A percentile compares a stretch with the other conserved stretches of the same genome.
Conservation (phyloP, 2,888 invertebrate species). For the Darwinula stevensoni region DNA sequence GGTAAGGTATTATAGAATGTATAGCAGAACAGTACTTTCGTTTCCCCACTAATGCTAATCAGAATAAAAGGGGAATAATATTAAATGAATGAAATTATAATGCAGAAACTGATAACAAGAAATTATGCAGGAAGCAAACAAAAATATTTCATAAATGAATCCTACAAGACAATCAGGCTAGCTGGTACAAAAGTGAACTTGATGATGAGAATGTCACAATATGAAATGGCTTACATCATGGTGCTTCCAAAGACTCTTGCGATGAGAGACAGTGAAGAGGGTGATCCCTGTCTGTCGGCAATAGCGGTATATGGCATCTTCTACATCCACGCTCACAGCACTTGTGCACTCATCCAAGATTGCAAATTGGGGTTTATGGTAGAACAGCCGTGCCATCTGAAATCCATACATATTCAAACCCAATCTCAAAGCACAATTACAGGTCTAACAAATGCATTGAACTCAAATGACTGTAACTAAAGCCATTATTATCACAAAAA, state of each 20-base stretch:
- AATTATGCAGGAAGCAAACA: too few relatives aligned
- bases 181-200: constrained; percentile 1
- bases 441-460: neutral
- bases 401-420: constrained; percentile 7
- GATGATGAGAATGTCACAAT: neutral
- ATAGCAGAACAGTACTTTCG: too few relatives aligned
- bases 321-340: constrained; percentile 93
- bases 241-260: constrained; percentile 87
- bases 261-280: constrained; percentile 85
- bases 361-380: constrained; percentile 92
- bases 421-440: constrained; percentile 2
- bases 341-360: constrained; percentile 97
- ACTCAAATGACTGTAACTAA: neutral
- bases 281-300: constrained; percentile 62
- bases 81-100: too few relatives aligned
- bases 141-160: too few relatives aligned
- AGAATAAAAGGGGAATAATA: too few relatives aligned
- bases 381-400: constrained; percentile 82
- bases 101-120: too few relatives aligned
- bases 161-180: too few relatives aligned
- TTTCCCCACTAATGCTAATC: too few relatives aligned
- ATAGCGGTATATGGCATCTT: constrained; percentile 86
- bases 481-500: constrained; percentile 4
- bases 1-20: too few relatives aligned
- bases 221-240: constrained; percentile 36